Conservation (phyloP, 2,888 invertebrate species). For the Coelogynopora nodosa region DNA sequence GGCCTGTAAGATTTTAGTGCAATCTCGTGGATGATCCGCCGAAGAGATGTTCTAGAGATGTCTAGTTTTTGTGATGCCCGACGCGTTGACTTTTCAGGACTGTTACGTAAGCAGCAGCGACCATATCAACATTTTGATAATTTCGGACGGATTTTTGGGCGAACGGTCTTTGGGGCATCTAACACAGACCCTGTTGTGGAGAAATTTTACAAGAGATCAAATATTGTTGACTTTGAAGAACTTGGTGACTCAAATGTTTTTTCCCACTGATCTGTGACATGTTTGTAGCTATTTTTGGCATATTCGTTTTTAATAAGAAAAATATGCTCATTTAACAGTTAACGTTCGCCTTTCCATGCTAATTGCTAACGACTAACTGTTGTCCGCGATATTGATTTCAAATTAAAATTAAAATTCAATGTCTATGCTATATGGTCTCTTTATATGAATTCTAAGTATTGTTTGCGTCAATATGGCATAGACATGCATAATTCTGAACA, state of each 20-base stretch:
- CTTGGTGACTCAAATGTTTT: conserved; percentile 1
- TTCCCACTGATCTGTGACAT: neutral
- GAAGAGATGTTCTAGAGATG: too few relatives aligned
- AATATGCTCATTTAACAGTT: neutral
- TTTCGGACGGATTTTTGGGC: neutral
- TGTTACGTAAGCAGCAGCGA: conserved; percentile 23
- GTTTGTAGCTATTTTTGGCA: neutral
- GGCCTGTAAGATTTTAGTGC: conserved; percentile 25
- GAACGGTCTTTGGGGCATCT: conserved; percentile 17
- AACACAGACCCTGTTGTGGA: conserved; percentile 17
- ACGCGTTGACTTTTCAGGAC: conserved; percentile 1
- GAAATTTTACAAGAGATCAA: conserved; percentile 13
- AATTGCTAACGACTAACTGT: neutral
- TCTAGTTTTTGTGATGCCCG: too few relatives aligned
- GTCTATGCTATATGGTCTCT: too few relatives aligned
- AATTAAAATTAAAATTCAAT: too few relatives aligned
- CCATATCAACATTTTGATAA: neutral
- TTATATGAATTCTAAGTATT: too few relatives aligned
- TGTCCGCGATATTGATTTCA: neutral
- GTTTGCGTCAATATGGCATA: too few relatives aligned
- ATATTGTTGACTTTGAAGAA: conserved; percentile 16
- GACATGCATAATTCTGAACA: too few relatives aligned
- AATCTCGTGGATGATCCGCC: conserved; percentile 32
- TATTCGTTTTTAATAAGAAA: neutral
- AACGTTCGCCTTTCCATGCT: conserved; percentile 19